Evolutionary conservation across 2,888 invertebrate genomes (phyloP).

Genomic region (Dermolepida albohirtum): DNA sequence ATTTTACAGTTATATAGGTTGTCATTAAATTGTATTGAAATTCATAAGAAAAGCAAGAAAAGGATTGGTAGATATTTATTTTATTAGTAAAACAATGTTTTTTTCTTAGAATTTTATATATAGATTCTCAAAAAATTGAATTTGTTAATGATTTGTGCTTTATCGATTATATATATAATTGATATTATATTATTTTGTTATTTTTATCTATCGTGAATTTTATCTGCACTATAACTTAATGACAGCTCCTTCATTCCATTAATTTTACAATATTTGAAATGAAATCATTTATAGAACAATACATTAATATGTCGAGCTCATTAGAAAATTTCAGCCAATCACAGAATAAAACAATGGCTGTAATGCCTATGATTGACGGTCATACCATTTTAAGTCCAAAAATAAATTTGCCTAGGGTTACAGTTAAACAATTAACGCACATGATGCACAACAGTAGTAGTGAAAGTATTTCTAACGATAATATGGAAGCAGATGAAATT

Average conservation of each 20-base stretch:
- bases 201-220: too few relatives aligned
- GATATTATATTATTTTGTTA: too few relatives aligned
- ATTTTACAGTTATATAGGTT: neutral
- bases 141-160: too few relatives aligned
- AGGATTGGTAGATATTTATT: too few relatives aligned
- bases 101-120: too few relatives aligned
- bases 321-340: neutral
- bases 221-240: too few relatives aligned
- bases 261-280: too few relatives aligned
- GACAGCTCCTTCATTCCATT: too few relatives aligned
- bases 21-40: neutral
- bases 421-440: slow-evolving; percentile 35
- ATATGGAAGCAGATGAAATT: slow-evolving; percentile 5
- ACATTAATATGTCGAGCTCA: neutral
- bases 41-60: too few relatives aligned
- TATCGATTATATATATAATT: too few relatives aligned
- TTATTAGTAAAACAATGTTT: too few relatives aligned
- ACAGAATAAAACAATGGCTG: slow-evolving; percentile 47
- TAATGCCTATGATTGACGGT: slow-evolving; percentile 52
- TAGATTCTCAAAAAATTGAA: too few relatives aligned
- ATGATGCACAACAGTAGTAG: slow-evolving; percentile 1
- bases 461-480: neutral
- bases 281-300: slow-evolving; percentile 8
- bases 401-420: slow-evolving; percentile 48
- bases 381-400: slow-evolving; percentile 50